A percentile compares a stretch with the other conserved stretches of the same genome.
Evolutionary conservation across 2,113 vertebrate genomes (phyloP).

Genomic region (Otus sunia): DNA sequence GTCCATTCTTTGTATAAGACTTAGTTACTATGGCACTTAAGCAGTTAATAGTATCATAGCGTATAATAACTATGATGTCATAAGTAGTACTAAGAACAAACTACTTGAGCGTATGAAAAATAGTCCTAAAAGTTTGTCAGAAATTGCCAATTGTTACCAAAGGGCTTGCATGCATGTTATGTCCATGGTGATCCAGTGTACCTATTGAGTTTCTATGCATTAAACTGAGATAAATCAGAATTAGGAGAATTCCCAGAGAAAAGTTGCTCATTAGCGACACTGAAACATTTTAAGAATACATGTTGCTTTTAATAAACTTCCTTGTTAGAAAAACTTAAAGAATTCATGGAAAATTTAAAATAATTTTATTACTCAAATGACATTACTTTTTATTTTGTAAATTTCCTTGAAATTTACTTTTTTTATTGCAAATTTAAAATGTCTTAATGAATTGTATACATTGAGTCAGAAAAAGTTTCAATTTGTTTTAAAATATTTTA

Average conservation of each 20-base stretch:
- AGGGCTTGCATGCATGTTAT: rapidly evolving
- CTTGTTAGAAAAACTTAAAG: neutral
- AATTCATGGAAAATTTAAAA: neutral
- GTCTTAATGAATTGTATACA: neutral
- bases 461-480: neutral
- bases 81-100: neutral
- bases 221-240: neutral
- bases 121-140: neutral
- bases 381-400: neutral
- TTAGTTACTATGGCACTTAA: neutral
- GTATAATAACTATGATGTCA: neutral
- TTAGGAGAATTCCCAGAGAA: neutral
- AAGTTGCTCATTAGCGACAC: neutral
- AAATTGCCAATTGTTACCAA: neutral
- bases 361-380: neutral
- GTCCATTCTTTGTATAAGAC: neutral
- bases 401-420: neutral
- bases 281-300: neutral
- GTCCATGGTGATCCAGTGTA: neutral
- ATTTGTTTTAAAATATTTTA: neutral
- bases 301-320: neutral
- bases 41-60: neutral
- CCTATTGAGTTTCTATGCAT: neutral
- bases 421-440: neutral
- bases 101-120: neutral